These are phyloP conservation scores for Chaenodraco wilsoni DNA, from an alignment of 2,797 vertebrate genomes.

Conservation along the genomic window DNA sequence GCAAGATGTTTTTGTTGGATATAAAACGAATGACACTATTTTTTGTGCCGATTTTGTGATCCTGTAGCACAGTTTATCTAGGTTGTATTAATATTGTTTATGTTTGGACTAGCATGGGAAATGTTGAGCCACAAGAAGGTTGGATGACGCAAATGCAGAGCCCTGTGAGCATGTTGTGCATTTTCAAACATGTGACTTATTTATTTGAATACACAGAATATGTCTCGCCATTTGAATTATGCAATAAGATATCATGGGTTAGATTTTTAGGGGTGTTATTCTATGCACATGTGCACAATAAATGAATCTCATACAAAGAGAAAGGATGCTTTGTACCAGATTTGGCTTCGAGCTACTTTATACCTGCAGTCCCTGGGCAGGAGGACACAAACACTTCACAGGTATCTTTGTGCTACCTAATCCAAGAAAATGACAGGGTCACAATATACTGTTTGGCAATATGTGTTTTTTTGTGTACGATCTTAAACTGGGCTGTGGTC, in stretches of 20 bases:
- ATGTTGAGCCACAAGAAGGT: neutral
- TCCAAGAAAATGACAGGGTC: neutral
- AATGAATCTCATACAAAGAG: neutral
- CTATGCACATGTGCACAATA: neutral
- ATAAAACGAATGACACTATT: no score
- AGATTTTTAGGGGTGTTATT: neutral
- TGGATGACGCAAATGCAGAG: neutral
- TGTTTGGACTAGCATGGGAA: neutral
- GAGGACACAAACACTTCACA: neutral
- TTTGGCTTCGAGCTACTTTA: neutral
- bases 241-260: neutral
- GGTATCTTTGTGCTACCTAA: neutral
- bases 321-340: neutral
- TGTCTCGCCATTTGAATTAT: neutral
- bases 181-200: neutral
- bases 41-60: neutral
- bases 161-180: neutral
- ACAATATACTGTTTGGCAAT: neutral
- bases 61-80: neutral
- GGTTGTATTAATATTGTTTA: neutral
- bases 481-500: neutral
- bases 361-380: neutral
- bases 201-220: neutral
- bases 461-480: neutral
- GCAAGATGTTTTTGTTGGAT: no score